phyloP scores from a whole-genome alignment of 2,113 vertebrate genomes.

The Hippotragus niger region DNA sequence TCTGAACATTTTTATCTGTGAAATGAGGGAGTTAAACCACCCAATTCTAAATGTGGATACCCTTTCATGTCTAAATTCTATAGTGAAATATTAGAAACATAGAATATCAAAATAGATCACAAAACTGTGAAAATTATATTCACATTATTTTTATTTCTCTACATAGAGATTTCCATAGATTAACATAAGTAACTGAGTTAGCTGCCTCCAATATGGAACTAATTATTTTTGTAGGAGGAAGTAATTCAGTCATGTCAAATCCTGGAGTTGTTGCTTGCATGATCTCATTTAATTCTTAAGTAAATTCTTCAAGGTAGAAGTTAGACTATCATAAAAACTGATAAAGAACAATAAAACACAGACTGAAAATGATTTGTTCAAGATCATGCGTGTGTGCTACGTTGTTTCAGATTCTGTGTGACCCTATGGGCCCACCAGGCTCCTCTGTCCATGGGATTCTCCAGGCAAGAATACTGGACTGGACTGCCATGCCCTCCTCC shows the following conservation, averaged over 20 bases:
- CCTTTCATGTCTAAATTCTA: not conserved
- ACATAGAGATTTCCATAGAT: not conserved
- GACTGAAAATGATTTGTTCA: not conserved
- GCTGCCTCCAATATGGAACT: not conserved
- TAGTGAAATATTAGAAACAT: not conserved
- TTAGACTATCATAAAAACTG: not conserved
- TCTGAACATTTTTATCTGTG: not conserved
- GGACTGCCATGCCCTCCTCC: not conserved
- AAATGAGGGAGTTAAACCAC: not conserved
- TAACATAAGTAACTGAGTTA: not conserved
- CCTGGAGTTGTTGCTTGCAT: not conserved
- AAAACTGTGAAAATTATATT: not conserved
- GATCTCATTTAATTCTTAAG: slow-evolving; percentile 6
- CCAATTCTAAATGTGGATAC: not conserved
- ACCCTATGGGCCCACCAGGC: not conserved
- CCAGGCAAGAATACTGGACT: not conserved
- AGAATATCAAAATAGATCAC: not conserved
- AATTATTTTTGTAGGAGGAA: not conserved
- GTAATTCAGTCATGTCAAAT: not conserved
- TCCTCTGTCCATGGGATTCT: not conserved
- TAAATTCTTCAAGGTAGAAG: not conserved
- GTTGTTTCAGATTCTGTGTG: not conserved
- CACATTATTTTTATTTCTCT: not conserved
- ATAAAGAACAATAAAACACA: not conserved
- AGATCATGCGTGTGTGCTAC: accelerated